Evolutionary conservation across 2,113 vertebrate genomes (phyloP), one percentile per base, ranked within the genome.

Genomic region (Symphodus melops): DNA sequence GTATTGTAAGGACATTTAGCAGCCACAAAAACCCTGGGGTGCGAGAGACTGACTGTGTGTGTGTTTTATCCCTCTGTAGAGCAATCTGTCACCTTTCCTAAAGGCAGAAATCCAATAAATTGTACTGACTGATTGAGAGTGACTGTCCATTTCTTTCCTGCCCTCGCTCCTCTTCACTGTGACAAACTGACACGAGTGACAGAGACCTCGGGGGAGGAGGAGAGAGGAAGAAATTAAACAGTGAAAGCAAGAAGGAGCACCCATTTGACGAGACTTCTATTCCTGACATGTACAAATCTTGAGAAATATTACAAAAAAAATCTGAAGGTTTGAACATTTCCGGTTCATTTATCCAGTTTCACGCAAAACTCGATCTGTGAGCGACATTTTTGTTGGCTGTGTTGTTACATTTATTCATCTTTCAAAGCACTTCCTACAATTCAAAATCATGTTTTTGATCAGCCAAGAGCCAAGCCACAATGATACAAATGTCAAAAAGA

Each of bases 81-180:
- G 49, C 57, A 70, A 77, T 84, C 64, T 84, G 82, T 83, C 83
- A 84, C 72, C 58, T 70, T 78, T 60, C 57, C 59, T 72, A 84
- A 78, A 68, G 70, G 52, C 61, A 42, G 49, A 75, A 82, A 84
- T 75, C 75, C 58, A 84, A 87, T 88, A 85, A 88, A 85, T 82
- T 19, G 1, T 28, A 68, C 56, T 62, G 80, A 83, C 54, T 83
- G 86, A 88, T 85, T 60, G 82, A 80, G 83, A 59, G 82, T 68
- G 75, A 77, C 77, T 80, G 82, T 73, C 78, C 49, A 46, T 79
- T 84, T 81, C 83, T 78, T 62, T 75, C 56, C 72, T 75, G 67
- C 69, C 53, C 79, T 73, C 48, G 67, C 53, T 52, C 57, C 48
- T 17, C 12, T 75, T 61, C 53, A 37, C 58, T 65, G 66, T 78